A percentile compares a stretch with the other conserved stretches of the same genome.
Evolutionary conservation across 2,888 invertebrate genomes (phyloP).

Genomic region (Macrosiphum euphorbiae): DNA sequence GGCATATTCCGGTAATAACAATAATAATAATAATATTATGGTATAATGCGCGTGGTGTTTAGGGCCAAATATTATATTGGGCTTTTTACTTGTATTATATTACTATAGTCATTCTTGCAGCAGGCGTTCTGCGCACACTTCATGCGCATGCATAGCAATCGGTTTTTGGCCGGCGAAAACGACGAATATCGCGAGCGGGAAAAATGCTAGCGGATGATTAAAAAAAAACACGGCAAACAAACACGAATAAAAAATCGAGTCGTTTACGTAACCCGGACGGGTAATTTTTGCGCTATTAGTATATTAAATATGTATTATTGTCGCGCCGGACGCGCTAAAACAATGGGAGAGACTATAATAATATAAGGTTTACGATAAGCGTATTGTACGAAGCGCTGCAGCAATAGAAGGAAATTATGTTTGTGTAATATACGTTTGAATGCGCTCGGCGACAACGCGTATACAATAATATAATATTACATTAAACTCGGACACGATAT

Average conservation of each 20-base stretch:
- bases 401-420: conserved; percentile 36
- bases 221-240: background rate
- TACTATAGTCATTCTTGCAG: background rate
- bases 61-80: background rate
- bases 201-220: background rate
- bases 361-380: background rate
- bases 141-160: background rate
- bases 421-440: conserved; percentile 21
- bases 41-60: background rate
- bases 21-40: background rate
- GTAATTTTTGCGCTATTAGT: background rate
- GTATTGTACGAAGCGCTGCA: background rate
- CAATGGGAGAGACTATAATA: conserved; percentile 43
- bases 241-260: background rate
- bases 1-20: background rate
- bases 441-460: background rate
- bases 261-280: background rate
- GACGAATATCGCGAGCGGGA: no score
- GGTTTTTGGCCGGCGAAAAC: background rate
- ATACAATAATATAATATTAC: background rate
- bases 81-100: background rate
- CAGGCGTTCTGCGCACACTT: background rate
- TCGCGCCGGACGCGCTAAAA: conserved; percentile 16
- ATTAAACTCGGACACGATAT: background rate
- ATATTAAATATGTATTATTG: background rate